phyloP scores from a whole-genome alignment of 2,888 invertebrate species.

The Coenonympha glycerion region DNA sequence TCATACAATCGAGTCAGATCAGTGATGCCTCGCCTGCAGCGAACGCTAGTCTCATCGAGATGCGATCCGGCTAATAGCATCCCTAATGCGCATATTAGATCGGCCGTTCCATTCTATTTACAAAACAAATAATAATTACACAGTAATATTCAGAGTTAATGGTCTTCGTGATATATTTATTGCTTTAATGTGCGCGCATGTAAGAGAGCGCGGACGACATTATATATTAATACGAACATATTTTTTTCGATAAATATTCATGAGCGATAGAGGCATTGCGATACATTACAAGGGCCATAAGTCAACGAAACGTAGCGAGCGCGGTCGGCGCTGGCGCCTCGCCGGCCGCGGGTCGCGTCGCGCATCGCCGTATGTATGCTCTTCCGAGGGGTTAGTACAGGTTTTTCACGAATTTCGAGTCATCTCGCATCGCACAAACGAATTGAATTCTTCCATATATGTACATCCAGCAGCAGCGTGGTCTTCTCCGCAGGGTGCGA shows the following conservation, averaged over 20 bases:
- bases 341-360: slow-evolving; percentile 39
- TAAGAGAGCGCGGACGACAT: slow-evolving; percentile 47
- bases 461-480: too few relatives aligned
- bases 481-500: too few relatives aligned
- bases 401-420: too few relatives aligned
- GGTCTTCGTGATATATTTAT: slow-evolving; percentile 62
- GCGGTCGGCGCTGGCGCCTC: slow-evolving; percentile 37
- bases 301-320: slow-evolving; percentile 64
- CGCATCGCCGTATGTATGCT: too few relatives aligned
- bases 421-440: too few relatives aligned
- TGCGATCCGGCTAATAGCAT: slow-evolving; percentile 47
- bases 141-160: slow-evolving; percentile 50
- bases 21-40: slow-evolving; percentile 50
- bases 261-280: slow-evolving; percentile 71
- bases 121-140: slow-evolving; percentile 61
- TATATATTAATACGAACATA: slow-evolving; percentile 50
- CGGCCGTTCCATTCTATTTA: slow-evolving; percentile 53
- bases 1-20: slow-evolving; percentile 27
- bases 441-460: too few relatives aligned
- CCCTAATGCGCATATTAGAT: slow-evolving; percentile 58
- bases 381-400: too few relatives aligned
- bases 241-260: slow-evolving; percentile 72
- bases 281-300: slow-evolving; percentile 68
- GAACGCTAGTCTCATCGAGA: slow-evolving; percentile 41
- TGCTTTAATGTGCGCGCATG: slow-evolving; percentile 49